phyloP scores from a whole-genome alignment of 2,888 invertebrate genomes.

The Parnassius smintheus region DNA sequence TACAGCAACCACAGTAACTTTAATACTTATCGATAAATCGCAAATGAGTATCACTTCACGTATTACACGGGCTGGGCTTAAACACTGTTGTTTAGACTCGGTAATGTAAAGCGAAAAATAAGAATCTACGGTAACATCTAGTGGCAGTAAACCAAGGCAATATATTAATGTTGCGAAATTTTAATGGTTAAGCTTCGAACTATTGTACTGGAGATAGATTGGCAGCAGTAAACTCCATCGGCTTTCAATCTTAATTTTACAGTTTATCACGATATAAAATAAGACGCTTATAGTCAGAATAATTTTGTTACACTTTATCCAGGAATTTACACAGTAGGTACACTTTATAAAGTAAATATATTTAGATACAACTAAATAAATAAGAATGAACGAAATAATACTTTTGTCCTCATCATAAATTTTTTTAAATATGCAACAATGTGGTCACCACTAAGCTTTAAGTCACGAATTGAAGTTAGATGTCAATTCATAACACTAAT shows the following conservation, averaged over 20 bases:
- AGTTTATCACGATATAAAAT: conserved; percentile 58
- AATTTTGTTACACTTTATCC: conserved; percentile 14
- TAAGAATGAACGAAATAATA: too few relatives aligned
- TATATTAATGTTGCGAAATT: conserved; percentile 33
- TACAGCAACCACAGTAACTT: conserved; percentile 14
- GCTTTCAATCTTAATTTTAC: conserved; percentile 55
- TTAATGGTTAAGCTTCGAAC: conserved; percentile 41
- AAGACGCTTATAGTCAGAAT: conserved; percentile 32
- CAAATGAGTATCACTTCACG: conserved; percentile 26
- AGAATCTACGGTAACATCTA: background rate
- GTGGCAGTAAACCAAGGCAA: conserved; percentile 28
- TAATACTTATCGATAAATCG: conserved; percentile 34
- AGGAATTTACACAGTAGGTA: background rate
- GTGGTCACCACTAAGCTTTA: too few relatives aligned
- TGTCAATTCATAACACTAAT: too few relatives aligned
- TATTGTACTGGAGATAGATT: conserved; percentile 56
- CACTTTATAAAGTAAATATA: too few relatives aligned
- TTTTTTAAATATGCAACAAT: too few relatives aligned
- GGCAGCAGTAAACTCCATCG: conserved; percentile 48
- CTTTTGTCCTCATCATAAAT: too few relatives aligned
- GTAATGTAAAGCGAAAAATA: conserved; percentile 29
- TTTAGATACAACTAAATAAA: too few relatives aligned
- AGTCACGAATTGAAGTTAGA: too few relatives aligned
- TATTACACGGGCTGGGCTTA: conserved; percentile 30
- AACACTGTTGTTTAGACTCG: conserved; percentile 12